A percentile compares a stretch with the other conserved stretches of the same genome.
phyloP scores from a whole-genome alignment of 2,113 vertebrate species.

The Helogale parvula region DNA sequence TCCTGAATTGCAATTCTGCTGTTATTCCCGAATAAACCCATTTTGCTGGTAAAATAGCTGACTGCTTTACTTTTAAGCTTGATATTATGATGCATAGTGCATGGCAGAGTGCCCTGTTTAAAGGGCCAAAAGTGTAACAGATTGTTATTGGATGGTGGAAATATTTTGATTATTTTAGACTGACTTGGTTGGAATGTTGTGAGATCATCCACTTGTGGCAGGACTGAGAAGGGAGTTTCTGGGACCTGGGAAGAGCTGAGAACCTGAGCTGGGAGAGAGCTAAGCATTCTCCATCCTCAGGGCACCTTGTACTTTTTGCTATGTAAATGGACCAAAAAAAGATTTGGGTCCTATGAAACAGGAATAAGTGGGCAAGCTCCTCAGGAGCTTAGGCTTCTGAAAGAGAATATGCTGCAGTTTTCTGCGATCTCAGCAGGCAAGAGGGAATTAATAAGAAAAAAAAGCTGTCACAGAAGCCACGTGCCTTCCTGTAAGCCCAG shows the following conservation, averaged over 20 bases:
- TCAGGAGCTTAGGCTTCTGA: not conserved
- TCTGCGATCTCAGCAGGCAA: not conserved
- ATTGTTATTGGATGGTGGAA: not conserved
- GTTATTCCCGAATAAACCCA: not conserved
- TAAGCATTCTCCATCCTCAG: not conserved
- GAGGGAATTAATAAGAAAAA: not conserved
- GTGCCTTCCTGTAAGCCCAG: not conserved
- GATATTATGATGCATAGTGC: not conserved
- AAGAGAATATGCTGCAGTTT: not conserved
- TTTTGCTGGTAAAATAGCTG: not conserved
- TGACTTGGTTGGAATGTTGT: not conserved
- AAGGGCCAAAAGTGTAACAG: not conserved
- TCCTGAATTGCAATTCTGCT: not conserved
- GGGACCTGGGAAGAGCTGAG: not conserved
- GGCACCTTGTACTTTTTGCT: not conserved
- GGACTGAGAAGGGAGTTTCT: not conserved
- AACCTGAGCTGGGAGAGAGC: not conserved
- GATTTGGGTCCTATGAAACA: not conserved
- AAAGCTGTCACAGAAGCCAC: not conserved
- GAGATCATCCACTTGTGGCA: not conserved
- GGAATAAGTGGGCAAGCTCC: not conserved
- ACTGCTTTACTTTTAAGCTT: not conserved
- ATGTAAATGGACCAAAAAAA: not conserved
- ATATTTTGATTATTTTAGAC: conserved; percentile 2
- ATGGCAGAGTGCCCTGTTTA: not conserved